Evolutionary conservation across 92 coral and sea anemone genomes (phyloP), one percentile per base, ranked within the genome.

Genomic region (Zoanthus sansibaricus): DNA sequence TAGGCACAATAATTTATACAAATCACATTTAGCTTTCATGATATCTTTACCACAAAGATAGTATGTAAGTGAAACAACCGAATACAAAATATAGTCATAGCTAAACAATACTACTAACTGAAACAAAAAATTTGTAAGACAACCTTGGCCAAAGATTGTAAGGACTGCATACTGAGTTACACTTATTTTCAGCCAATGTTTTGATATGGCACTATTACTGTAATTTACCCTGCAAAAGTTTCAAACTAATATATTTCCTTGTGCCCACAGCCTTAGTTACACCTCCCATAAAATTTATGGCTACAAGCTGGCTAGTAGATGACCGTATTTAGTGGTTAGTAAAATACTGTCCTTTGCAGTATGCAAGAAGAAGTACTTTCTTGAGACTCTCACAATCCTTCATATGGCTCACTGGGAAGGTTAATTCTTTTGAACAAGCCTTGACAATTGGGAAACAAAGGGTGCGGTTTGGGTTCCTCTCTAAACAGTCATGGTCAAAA

Each of bases 381-480:
- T 88, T 72, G 56, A 80, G 80, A n/a, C 31, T 56, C 47, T 88
- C 82, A 0, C 42, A 45, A 42, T 49, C 58, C 32, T 37, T 71
- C 91, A 88, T 88, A 66, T 88, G 91, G 46, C 70, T 71, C 75
- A 88, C 91, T 71, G 91, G 91, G 20, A 88, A 52, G 30, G 91
- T 88, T 72, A 88, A 52, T n/a, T 45, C 86, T 59, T 18, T 88
- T 15, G 67, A 84, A 59, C 91, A 88, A 7, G 91, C 91, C 25
- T 87, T 79, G 18, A 88, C 79, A 58, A 51, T 59, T 12, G 90
- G 86, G 64, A 87, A 87, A 51, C 90, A 87, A 32, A 87, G 15
- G 33, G 72, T 78, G 78, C 69, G 90, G 15, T 77, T 72, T 25
- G 90, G 86, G 86, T 67, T 64, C 48, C 25, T 61, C 58, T 32